Base-by-base conservation (phyloP, 1,140 invertebrate genomes). In the Ips typographus region DNA sequence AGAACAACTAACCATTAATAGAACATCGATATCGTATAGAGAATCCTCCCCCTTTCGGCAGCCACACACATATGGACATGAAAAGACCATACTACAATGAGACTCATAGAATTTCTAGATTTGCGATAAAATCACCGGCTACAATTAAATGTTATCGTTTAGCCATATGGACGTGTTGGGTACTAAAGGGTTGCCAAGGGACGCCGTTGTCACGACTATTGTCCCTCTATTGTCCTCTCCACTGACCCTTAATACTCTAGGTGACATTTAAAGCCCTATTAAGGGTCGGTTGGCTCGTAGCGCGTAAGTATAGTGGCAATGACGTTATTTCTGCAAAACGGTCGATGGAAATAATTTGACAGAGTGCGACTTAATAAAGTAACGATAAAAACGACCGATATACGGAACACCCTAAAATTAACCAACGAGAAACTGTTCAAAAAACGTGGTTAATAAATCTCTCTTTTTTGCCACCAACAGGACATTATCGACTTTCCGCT, bases 121-220 rank as follows among this genome's bases (percentile, higher is more conserved):
- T 65, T 44, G 49, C 44, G 69, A 71, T 71, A 71, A 71, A 65
- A 60, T 65, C 56, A 65, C 62, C 39, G 53, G 60, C 53, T 44
- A 64, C 68, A 71, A 71, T 71, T 71, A 66, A 71, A 66, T 66
- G 69, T 71, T 71, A 71, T 71, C 69, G 69, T 66, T 71, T 71
- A 62, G 51, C 69, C 69, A 71, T 71, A 71, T 71, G 69, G 63
- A 66, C 62, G 6, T 49, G 56, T 40, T 36, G 47, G 44, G 37
- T 59, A 57, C 44, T 60, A 71, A 71, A 64, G 68, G 69, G 69
- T 71, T 71, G 47, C 6, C 44, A 40, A 61, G 60, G 47, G 68
- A 61, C 42, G 41, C 52, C 59, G 51, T 69, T 64, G 40, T 60
- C 44, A 58, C 52, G 67, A 62, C 62, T 61, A 65, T 65, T 71